Evolutionary conservation across 2,113 vertebrate species (phyloP).

Genomic region (Piaya cayana): DNA sequence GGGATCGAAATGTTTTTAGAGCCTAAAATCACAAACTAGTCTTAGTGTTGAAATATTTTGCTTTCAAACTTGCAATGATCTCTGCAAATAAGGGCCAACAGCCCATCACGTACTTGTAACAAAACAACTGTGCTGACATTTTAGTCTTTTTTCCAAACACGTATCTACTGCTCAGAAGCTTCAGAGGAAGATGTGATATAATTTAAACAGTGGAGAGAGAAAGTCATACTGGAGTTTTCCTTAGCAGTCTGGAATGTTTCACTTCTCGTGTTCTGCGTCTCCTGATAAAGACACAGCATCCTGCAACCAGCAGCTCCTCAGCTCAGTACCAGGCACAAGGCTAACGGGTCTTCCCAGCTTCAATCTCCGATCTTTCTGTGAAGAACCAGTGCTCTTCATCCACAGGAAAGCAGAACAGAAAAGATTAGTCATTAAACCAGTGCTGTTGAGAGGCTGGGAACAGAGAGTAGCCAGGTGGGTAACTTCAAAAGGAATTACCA

Average conservation of each 20-base stretch:
- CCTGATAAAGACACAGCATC: background rate
- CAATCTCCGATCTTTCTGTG: background rate
- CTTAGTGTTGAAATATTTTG: background rate
- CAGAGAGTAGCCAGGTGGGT: background rate
- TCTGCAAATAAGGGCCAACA: background rate
- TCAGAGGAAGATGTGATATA: background rate
- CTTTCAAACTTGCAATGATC: background rate
- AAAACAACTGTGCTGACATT: background rate
- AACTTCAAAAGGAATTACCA: slow-evolving; percentile 17
- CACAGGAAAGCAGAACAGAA: background rate
- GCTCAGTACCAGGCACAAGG: background rate
- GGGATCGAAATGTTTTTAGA: background rate
- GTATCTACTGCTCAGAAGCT: background rate
- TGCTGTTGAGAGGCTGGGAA: background rate
- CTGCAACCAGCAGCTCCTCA: background rate
- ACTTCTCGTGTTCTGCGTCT: background rate
- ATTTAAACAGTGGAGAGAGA: background rate
- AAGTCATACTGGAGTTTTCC: background rate
- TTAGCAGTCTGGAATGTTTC: background rate
- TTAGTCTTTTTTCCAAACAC: background rate
- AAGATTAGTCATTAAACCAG: background rate
- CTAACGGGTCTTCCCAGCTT: background rate
- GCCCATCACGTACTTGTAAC: background rate
- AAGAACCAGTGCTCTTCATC: background rate
- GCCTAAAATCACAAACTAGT: background rate